phyloP scores from a whole-genome alignment of 2,888 invertebrate genomes.

The Tetramorium bicarinatum region DNA sequence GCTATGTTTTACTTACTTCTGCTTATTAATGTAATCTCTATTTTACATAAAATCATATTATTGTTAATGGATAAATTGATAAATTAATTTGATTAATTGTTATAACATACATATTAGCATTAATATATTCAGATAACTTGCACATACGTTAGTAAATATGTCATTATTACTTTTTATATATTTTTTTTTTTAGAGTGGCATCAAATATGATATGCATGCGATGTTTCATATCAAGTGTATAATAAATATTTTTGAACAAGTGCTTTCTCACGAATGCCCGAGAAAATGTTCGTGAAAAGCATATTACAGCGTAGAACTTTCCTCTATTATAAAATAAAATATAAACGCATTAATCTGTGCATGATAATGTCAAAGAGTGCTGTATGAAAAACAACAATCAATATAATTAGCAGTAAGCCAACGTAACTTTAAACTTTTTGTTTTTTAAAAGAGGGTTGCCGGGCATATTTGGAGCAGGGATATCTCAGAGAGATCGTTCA shows the following conservation, averaged over 20 bases:
- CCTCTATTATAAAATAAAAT: not conserved
- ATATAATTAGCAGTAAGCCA: not conserved
- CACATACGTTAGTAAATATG: not conserved
- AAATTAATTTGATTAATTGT: slow-evolving; percentile 24
- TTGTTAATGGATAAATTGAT: not conserved
- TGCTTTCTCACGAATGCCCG: not conserved
- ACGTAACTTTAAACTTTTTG: not conserved
- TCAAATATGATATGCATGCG: not conserved
- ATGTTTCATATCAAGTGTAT: not conserved
- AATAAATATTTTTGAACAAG: not conserved
- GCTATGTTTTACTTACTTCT: not conserved
- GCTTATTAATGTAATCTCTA: not conserved
- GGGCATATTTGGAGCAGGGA: not conserved
- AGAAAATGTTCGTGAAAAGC: not conserved
- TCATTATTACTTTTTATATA: not conserved
- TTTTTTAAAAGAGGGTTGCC: not conserved
- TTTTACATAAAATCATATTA: slow-evolving; percentile 4
- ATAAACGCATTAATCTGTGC: not conserved
- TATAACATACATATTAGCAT: not conserved
- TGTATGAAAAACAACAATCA: not conserved
- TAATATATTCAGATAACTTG: not conserved
- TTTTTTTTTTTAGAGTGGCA: too few relatives aligned
- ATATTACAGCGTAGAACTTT: slow-evolving; percentile 8
- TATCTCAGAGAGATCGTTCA: not conserved
- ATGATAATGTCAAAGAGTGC: slow-evolving; percentile 23